Evolutionary conservation across 2,797 vertebrate species (phyloP).

Genomic region (Morus bassanus): DNA sequence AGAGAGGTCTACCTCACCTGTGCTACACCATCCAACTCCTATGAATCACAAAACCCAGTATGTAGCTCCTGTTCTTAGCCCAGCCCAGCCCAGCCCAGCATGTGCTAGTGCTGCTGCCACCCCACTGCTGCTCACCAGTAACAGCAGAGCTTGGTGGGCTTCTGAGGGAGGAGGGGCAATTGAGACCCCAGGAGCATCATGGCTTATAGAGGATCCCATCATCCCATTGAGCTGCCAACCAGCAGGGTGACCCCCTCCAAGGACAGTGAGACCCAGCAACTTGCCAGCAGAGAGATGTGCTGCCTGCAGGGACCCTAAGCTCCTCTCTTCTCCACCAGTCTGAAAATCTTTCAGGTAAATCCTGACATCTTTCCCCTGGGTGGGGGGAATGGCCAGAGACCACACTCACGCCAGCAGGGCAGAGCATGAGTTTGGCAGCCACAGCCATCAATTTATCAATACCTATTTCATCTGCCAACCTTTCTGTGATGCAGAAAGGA

Average conservation of each 20-base stretch:
- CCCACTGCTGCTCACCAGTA: background rate
- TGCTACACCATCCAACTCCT: background rate
- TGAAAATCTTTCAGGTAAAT: background rate
- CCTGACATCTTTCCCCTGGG: background rate
- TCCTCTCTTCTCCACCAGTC: background rate
- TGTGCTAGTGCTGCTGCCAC: background rate
- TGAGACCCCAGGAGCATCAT: background rate
- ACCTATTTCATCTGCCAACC: background rate
- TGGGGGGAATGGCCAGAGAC: background rate
- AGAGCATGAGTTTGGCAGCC: background rate
- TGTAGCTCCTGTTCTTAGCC: background rate
- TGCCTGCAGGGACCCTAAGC: background rate
- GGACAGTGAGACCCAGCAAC: background rate
- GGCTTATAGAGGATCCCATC: background rate
- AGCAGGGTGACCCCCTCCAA: background rate
- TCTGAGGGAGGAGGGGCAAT: background rate
- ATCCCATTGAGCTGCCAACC: background rate
- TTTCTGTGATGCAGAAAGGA: background rate
- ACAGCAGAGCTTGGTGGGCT: background rate
- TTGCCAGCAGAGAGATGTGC: background rate
- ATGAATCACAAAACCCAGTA: background rate
- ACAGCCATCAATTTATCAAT: background rate
- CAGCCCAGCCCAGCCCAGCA: background rate
- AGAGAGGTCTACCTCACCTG: background rate
- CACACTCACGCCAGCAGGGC: background rate